phyloP scores from a whole-genome alignment of 2,888 invertebrate genomes.

The Lampropteryx suffumata region DNA sequence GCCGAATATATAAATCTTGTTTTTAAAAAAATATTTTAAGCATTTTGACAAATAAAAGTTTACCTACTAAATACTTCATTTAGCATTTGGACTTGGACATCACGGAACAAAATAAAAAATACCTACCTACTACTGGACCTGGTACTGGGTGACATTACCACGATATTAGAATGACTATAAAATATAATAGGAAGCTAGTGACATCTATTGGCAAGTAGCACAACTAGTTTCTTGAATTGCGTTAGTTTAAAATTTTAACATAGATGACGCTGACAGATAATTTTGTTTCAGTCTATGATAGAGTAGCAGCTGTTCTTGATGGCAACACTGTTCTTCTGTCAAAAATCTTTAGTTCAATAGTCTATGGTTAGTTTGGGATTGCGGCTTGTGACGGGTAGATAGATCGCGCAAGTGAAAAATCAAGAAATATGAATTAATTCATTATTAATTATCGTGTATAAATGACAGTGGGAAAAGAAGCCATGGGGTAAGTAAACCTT shows the following conservation, averaged over 20 bases:
- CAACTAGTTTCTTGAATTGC: background rate
- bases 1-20: too few relatives aligned
- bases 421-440: conserved; percentile 63
- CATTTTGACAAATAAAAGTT: too few relatives aligned
- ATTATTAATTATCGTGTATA: conserved; percentile 74
- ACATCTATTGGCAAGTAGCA: conserved; percentile 17
- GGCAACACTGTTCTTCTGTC: conserved; percentile 12
- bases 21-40: too few relatives aligned
- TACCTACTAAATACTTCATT: too few relatives aligned
- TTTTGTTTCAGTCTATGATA: background rate
- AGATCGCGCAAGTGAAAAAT: conserved; percentile 56
- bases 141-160: too few relatives aligned
- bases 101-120: too few relatives aligned
- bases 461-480: conserved; percentile 92
- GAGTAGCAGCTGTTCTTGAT: conserved; percentile 1
- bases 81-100: too few relatives aligned
- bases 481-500: conserved; percentile 87
- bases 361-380: conserved; percentile 48
- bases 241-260: background rate
- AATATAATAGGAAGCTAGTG: background rate
- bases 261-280: background rate
- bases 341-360: conserved; percentile 18
- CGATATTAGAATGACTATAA: too few relatives aligned
- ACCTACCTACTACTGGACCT: too few relatives aligned
- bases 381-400: conserved; percentile 55